These are phyloP conservation scores for Thymelicus acteon DNA, from an alignment of 2,888 invertebrate species.

Conservation along the genomic window DNA sequence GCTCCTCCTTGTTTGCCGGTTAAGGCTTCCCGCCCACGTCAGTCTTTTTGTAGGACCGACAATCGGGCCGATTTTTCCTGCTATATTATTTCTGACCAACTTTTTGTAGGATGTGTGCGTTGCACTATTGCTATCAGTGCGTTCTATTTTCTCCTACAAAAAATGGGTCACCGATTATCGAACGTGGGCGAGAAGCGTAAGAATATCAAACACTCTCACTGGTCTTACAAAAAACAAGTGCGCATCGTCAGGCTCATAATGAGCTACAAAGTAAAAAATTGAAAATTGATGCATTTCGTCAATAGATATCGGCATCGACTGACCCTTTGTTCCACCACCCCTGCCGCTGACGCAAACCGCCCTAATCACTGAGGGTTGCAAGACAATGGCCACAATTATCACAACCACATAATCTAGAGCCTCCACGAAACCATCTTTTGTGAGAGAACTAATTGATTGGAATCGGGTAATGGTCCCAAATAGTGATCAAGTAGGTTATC, in stretches of 20 bases:
- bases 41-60: too few species aligned
- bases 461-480: constrained; percentile 20
- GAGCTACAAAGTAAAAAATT: neutral
- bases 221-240: neutral
- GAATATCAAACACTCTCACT: too few species aligned
- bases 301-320: constrained; percentile 25
- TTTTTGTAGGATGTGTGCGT: too few species aligned
- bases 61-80: too few species aligned
- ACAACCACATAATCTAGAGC: constrained; percentile 33
- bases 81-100: too few species aligned
- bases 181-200: too few species aligned
- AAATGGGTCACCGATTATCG: too few species aligned
- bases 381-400: constrained; percentile 37
- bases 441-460: constrained; percentile 40
- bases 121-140: too few species aligned
- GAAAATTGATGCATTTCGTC: constrained; percentile 16
- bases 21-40: too few species aligned
- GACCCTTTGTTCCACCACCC: constrained; percentile 24
- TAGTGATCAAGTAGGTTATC: constrained; percentile 9
- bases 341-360: constrained; percentile 25
- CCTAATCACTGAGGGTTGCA: constrained; percentile 32
- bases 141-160: too few species aligned
- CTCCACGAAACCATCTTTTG: constrained; percentile 26
- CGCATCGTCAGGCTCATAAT: neutral
- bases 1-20: too few species aligned